Evolutionary conservation across 2,113 vertebrate genomes (phyloP).

Genomic region (Eulemur macaco): DNA sequence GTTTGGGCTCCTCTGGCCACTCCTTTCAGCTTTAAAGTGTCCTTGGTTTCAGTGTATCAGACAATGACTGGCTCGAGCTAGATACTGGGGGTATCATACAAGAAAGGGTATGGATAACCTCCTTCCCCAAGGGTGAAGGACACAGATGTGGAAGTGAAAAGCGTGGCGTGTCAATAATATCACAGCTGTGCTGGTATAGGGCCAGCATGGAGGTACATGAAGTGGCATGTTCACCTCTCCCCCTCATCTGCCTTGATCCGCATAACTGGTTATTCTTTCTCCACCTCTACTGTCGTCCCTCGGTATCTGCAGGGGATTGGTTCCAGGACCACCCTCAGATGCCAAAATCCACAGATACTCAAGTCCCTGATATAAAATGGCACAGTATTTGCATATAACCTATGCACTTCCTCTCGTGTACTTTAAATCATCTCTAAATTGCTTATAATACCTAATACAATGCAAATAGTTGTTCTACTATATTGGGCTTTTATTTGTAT

Average conservation of each 20-base stretch:
- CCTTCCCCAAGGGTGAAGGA: not conserved
- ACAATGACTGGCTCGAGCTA: not conserved
- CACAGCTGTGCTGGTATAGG: not conserved
- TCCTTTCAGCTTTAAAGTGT: not conserved
- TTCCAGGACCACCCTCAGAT: no score
- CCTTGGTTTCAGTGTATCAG: not conserved
- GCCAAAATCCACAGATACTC: not conserved
- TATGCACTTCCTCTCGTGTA: not conserved
- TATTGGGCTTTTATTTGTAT: not conserved
- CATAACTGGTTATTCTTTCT: not conserved
- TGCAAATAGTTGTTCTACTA: not conserved
- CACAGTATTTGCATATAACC: not conserved
- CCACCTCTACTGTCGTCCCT: no score
- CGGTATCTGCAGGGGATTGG: not conserved
- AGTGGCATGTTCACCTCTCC: accelerated
- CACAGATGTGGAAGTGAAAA: not conserved
- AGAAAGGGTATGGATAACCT: not conserved
- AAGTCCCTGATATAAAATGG: not conserved
- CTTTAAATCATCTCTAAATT: not conserved
- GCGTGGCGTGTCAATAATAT: not conserved
- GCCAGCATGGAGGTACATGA: accelerated
- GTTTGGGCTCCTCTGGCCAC: not conserved
- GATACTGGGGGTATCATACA: not conserved
- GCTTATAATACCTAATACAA: not conserved
- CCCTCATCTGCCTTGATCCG: not conserved